Evolutionary conservation across 2,888 invertebrate species (phyloP), one percentile per base, ranked within the genome.

Genomic region (Dromius quadrimaculatus): DNA sequence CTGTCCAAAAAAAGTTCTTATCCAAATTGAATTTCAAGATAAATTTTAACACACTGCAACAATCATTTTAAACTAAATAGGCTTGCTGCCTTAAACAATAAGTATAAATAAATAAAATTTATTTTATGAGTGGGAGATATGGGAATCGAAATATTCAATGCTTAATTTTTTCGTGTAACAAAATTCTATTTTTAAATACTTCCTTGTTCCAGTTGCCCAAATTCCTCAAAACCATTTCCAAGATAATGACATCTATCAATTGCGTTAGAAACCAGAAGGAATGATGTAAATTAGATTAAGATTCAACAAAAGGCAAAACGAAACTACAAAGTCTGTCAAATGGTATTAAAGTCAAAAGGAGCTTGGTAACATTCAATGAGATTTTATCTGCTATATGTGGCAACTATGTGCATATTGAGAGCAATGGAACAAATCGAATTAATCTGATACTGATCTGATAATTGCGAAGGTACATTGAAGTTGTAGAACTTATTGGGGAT

Each of bases 301-400:
- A 15, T n/a, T 54, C 28, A 6, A 23, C 28, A 54, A 28, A 54
- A 54, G 28, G 50, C 23, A 23, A 22, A 50, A 28, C 6, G 23
- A 23, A n/a, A n/a, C n/a, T n/a, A 54, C 28, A 54, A 54, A 47
- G 50, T 28, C 23, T 2, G 8, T 11, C 9, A 28, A 54, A 54
- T 54, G 13, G 8, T 28, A 54, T 54, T 54, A 54, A 28, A 54
- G 28, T 54, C 28, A 54, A 54, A 54, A 54, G 28, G 50, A 54
- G 50, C 50, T 54, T 54, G 13, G 15, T 2, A 15, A 54, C 28
- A 13, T 28, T 54, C 28, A 54, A 41, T 54, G 28, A 54, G 50
- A 54, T 54, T 54, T 54, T 54, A 54, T 54, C 50, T 54, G 6
- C 17, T 0, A 28, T 15, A 54, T 13, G 13, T 2, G 28, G 50